Evolutionary conservation across 2,797 vertebrate genomes (phyloP).

Genomic region (Ceryle rudis): DNA sequence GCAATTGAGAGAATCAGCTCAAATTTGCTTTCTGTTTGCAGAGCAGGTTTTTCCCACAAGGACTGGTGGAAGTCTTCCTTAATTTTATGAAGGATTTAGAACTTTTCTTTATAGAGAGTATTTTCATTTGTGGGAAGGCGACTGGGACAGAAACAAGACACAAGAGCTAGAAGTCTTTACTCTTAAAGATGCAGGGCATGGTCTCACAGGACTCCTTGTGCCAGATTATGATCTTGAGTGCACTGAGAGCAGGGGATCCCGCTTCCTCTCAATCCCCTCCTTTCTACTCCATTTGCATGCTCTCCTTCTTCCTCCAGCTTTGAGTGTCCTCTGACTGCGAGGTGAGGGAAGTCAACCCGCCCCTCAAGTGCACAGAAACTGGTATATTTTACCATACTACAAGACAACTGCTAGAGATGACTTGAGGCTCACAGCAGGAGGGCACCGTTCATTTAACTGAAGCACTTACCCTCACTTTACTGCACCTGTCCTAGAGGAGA

Average conservation of each 20-base stretch:
- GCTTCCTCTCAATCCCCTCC: background rate
- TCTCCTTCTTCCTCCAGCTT: background rate
- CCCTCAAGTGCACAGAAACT: background rate
- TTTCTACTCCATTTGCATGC: background rate
- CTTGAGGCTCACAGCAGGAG: background rate
- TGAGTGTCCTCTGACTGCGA: background rate
- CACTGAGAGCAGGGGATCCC: background rate
- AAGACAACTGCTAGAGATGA: background rate
- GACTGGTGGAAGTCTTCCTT: background rate
- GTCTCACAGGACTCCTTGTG: background rate
- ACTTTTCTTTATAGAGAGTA: background rate
- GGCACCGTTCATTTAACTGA: background rate
- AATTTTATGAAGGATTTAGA: background rate
- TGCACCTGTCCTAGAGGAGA: background rate
- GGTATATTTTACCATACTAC: fast-evolving
- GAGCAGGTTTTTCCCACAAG: background rate
- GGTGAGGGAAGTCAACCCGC: background rate
- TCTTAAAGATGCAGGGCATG: background rate
- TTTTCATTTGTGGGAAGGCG: background rate
- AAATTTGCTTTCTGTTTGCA: background rate
- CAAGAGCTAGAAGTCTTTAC: background rate
- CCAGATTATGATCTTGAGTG: background rate
- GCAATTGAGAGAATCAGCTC: background rate
- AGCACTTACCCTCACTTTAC: background rate
- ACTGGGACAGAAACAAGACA: background rate